phyloP scores from a whole-genome alignment of 2,888 invertebrate genomes.

The Callosobruchus maculatus region DNA sequence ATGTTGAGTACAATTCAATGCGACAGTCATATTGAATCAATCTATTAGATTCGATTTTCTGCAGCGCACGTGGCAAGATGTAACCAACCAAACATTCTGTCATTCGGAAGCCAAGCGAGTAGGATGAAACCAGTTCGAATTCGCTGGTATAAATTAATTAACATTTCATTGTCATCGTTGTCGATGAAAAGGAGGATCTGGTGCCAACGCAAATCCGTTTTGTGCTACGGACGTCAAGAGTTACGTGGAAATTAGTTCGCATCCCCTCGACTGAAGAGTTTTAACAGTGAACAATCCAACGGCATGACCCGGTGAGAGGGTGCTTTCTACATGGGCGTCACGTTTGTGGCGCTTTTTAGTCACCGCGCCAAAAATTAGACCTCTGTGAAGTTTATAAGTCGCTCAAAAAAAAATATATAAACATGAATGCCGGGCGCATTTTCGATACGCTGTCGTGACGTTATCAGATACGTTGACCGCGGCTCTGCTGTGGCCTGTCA shows the following conservation, averaged over 20 bases:
- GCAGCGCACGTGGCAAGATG: too few relatives aligned
- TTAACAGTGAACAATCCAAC: slow-evolving; percentile 41
- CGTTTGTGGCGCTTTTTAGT: neutral
- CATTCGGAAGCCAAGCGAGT: neutral
- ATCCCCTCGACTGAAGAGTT: slow-evolving; percentile 39
- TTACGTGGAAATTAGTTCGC: slow-evolving; percentile 42
- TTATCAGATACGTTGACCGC: too few relatives aligned
- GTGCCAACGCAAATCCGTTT: slow-evolving; percentile 30
- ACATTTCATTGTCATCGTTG: neutral
- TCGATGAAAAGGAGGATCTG: neutral
- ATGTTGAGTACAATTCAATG: too few relatives aligned
- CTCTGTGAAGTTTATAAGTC: too few relatives aligned
- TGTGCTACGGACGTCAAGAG: slow-evolving; percentile 41
- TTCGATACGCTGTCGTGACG: too few relatives aligned
- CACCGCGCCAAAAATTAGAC: too few relatives aligned
- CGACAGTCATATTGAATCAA: too few relatives aligned
- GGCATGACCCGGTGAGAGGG: slow-evolving; percentile 28
- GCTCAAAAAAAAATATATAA: too few relatives aligned
- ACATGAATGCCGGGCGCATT: too few relatives aligned
- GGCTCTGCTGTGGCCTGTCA: too few relatives aligned
- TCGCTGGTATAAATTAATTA: neutral
- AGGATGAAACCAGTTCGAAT: neutral
- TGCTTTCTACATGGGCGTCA: neutral
- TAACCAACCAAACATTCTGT: neutral
- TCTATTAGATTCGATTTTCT: too few relatives aligned